Evolutionary conservation across 1,140 invertebrate species (phyloP), one percentile per base, ranked within the genome.

Genomic region (Drosophila ercepeae): DNA sequence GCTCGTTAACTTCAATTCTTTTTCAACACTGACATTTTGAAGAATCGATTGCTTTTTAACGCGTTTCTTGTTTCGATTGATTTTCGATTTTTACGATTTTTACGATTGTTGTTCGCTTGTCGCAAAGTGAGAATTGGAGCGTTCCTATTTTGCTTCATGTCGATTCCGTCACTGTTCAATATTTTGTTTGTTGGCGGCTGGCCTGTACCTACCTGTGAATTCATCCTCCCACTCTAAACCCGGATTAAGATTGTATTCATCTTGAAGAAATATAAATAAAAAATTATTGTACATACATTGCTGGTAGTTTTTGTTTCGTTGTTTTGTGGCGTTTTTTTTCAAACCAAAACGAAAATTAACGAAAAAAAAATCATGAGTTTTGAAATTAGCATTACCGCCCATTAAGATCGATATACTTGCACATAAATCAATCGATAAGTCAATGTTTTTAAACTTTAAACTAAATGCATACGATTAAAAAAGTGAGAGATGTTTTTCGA

Each of bases 201-300:
- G 93, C 93, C 77, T 88, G 81, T 94, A 97, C 97, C 96, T 98
- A 98, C 97, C 97, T 98, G 97, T 97, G 93, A 99, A 99, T 94
- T 99, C 98, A 97, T 99, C 98, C 95, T 99, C 98, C 98, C 98
- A 99, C 94, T 99, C 98, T 98, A 99, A 97, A 96, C 96, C 96
- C 94, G 97, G 97, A 95, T 97, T 98, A 95, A 98, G 96, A 97
- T 98, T 98, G 96, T 98, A 98, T 94, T 97, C 97, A 95, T 97
- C 97, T 98, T 97, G 95, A 95, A 92, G 95, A 93, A 89, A 88
- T 88, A 88, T 89, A 88, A 89, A 88, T 78, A 94, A 94, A 94
- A 95, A 95, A 95, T 94, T 77, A 83, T 90, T 88, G 59, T 84
- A 86, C 78, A 82, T 69, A 77, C 75, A 86, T 81, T 83, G 72